phyloP scores from a whole-genome alignment of 1,140 invertebrate species.

The Tetramorium alpestre region DNA sequence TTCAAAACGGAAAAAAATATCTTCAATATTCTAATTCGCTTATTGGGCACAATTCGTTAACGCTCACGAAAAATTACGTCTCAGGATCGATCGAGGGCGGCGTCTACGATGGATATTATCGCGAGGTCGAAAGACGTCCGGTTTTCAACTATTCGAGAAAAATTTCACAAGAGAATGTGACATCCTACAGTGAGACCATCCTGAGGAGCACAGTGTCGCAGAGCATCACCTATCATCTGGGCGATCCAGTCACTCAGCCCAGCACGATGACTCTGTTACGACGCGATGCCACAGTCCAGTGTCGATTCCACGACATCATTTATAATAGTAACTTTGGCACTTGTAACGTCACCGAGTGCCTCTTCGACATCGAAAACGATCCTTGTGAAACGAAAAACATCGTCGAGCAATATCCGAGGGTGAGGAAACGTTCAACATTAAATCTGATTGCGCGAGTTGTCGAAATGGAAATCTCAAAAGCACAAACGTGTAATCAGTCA shows the following conservation, averaged over 20 bases:
- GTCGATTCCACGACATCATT: constrained; percentile 69
- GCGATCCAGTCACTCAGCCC: constrained; percentile 82
- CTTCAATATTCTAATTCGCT: neutral
- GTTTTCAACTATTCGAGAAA: neutral
- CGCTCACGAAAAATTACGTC: neutral
- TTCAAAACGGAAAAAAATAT: neutral
- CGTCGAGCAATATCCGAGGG: constrained; percentile 81
- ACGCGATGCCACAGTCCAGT: constrained; percentile 81
- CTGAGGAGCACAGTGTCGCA: constrained; percentile 79
- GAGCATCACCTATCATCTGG: constrained; percentile 80
- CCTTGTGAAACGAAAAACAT: constrained; percentile 90
- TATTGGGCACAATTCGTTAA: neutral
- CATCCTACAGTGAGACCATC: constrained; percentile 74
- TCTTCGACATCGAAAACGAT: constrained; percentile 89
- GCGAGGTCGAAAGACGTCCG: constrained; percentile 73
- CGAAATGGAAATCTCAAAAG: neutral
- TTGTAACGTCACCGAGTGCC: constrained; percentile 86
- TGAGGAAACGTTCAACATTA: constrained; percentile 57
- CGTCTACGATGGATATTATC: constrained; percentile 80
- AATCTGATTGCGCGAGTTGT: neutral
- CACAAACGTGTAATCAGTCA: neutral
- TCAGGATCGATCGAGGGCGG: constrained; percentile 72
- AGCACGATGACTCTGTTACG: constrained; percentile 80
- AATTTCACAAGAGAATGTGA: constrained; percentile 57
- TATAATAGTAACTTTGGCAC: constrained; percentile 74